Percentiles rank a stretch among this genome's conserved stretches.
Evolutionary conservation across 2,113 vertebrate species (phyloP).

Genomic region (Leucopsar rothschildi): DNA sequence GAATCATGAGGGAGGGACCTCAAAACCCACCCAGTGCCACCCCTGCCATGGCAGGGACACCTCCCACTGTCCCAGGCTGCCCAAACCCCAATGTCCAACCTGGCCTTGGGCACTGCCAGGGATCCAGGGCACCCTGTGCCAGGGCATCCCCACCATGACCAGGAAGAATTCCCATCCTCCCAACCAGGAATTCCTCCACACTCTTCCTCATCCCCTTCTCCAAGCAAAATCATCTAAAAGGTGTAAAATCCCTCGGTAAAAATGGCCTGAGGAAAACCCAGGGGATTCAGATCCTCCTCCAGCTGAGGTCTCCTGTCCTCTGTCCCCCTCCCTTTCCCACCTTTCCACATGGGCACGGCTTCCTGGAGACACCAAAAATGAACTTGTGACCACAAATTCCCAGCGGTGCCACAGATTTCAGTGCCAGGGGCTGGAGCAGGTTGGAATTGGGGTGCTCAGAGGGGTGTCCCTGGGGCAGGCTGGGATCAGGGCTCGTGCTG

Average conservation of each 20-base stretch:
- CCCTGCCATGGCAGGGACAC: background rate
- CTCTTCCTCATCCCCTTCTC: background rate
- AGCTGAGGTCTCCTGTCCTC: background rate
- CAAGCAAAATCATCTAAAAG: background rate
- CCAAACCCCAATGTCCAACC: background rate
- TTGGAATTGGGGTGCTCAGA: fast-evolving
- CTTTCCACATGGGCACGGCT: fast-evolving
- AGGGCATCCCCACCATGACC: background rate
- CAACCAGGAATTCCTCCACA: background rate
- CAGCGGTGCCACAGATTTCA: fast-evolving
- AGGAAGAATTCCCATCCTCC: background rate
- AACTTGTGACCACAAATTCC: background rate
- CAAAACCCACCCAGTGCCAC: background rate
- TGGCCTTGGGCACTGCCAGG: background rate
- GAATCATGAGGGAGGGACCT: background rate
- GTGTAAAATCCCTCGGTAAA: background rate
- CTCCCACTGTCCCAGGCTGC: background rate
- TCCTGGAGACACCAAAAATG: background rate
- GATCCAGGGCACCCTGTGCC: background rate
- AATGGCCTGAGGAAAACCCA: background rate
- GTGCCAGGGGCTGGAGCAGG: background rate
- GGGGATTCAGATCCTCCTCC: background rate
- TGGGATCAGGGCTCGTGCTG: conserved; percentile 60
- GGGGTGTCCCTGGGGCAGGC: background rate
- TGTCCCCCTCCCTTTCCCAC: background rate